These are phyloP conservation scores for Ictalurus punctatus DNA, from an alignment of 2,113 vertebrate genomes.

Conservation along the genomic window DNA sequence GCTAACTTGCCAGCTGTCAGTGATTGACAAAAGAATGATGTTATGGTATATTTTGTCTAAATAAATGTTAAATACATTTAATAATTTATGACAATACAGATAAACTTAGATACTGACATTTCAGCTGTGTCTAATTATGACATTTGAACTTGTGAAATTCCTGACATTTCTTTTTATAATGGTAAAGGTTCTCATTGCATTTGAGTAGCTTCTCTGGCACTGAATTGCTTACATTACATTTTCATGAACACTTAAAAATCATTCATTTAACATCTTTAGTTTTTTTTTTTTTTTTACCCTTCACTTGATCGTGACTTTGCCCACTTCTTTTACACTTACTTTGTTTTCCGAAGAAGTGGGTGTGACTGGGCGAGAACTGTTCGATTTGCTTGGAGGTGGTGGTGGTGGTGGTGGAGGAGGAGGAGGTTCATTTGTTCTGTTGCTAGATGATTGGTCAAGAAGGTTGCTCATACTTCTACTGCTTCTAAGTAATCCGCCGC, in stretches of 20 bases:
- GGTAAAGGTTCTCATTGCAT: not conserved
- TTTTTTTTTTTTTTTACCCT: not conserved
- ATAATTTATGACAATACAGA: not conserved
- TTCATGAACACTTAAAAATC: not conserved
- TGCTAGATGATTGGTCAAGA: conserved; percentile 44
- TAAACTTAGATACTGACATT: not conserved
- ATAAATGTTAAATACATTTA: not conserved
- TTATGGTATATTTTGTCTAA: not conserved
- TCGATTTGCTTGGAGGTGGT: conserved; percentile 40
- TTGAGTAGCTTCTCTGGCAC: not conserved
- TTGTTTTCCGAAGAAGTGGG: conserved; percentile 41
- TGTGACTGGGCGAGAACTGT: conserved; percentile 16
- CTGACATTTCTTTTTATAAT: not conserved
- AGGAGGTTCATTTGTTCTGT: conserved; percentile 43
- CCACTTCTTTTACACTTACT: conserved; percentile 27
- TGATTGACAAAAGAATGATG: not conserved
- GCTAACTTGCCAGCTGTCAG: not conserved
- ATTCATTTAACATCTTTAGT: not conserved
- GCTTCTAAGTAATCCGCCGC: conserved; percentile 33
- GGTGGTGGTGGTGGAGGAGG: conserved; percentile 50
- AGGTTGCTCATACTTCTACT: conserved; percentile 60
- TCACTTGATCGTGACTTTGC: not conserved
- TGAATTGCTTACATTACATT: not conserved
- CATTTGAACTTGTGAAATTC: not conserved
- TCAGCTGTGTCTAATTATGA: not conserved